Percentiles rank a stretch among this genome's conserved stretches.
phyloP scores from a whole-genome alignment of 2,888 invertebrate species.

The Steinernema scapterisci region DNA sequence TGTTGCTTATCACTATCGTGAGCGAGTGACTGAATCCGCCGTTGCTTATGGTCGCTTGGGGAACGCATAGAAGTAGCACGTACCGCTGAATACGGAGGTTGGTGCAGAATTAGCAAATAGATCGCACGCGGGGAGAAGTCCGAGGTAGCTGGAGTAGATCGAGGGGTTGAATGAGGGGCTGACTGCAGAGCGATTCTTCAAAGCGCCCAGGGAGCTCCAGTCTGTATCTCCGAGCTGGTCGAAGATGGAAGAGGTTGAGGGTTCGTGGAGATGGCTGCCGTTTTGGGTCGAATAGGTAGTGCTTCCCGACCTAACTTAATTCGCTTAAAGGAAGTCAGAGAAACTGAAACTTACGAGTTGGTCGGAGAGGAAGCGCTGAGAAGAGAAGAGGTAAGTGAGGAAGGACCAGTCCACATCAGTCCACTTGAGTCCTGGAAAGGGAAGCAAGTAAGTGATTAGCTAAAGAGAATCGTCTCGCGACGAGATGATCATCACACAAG shows the following conservation, averaged over 20 bases:
- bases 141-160: slow-evolving; percentile 11
- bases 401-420: slow-evolving; percentile 17
- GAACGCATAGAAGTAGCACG: slow-evolving; percentile 16
- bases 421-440: slow-evolving; percentile 6
- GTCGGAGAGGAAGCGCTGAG: background rate
- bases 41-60: background rate
- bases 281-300: background rate
- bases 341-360: background rate
- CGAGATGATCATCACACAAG: slow-evolving; percentile 2
- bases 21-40: background rate
- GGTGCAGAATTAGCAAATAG: background rate
- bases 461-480: background rate
- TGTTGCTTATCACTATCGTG: slow-evolving; percentile 29
- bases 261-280: background rate
- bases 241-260: slow-evolving; percentile 16
- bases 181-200: background rate
- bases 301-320: background rate
- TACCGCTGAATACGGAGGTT: background rate
- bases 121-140: slow-evolving; percentile 12
- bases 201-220: background rate
- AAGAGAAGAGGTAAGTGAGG: background rate
- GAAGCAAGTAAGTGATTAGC: background rate
- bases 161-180: background rate
- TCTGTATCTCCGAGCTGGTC: background rate
- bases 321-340: background rate